Conservation (phyloP, 2,113 vertebrate species). For the Dermatemys mawii region DNA sequence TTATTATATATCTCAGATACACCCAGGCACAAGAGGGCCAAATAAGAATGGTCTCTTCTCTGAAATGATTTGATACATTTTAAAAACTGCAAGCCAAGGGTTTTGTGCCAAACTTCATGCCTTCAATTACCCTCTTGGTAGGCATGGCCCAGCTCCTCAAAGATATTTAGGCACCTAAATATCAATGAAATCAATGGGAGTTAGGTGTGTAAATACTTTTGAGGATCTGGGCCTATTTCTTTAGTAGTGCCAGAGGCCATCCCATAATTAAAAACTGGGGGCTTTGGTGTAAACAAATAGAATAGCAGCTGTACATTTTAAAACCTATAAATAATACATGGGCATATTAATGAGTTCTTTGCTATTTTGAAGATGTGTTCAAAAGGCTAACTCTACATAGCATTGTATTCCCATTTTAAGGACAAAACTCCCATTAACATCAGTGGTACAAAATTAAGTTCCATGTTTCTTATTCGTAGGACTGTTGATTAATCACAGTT, state of each 20-base stretch:
- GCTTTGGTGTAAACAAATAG: neutral
- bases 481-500: too few species aligned
- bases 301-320: neutral
- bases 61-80: neutral
- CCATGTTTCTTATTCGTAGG: neutral
- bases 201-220: neutral
- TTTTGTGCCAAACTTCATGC: neutral
- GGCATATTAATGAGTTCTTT: neutral
- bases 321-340: neutral
- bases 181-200: neutral
- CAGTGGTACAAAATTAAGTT: neutral
- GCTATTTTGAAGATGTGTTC: neutral
- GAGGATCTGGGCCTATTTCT: neutral
- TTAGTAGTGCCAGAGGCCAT: neutral
- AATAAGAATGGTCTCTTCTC: neutral
- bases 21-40: neutral
- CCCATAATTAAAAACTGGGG: neutral
- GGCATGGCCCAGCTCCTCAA: neutral
- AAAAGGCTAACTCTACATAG: rapidly evolving
- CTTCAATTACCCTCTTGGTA: neutral
- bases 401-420: neutral
- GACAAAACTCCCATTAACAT: neutral
- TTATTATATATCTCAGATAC: neutral
- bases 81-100: neutral
- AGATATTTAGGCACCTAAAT: neutral